Conservation (phyloP, 2,797 vertebrate genomes). For the Distichodus sexfasciatus region DNA sequence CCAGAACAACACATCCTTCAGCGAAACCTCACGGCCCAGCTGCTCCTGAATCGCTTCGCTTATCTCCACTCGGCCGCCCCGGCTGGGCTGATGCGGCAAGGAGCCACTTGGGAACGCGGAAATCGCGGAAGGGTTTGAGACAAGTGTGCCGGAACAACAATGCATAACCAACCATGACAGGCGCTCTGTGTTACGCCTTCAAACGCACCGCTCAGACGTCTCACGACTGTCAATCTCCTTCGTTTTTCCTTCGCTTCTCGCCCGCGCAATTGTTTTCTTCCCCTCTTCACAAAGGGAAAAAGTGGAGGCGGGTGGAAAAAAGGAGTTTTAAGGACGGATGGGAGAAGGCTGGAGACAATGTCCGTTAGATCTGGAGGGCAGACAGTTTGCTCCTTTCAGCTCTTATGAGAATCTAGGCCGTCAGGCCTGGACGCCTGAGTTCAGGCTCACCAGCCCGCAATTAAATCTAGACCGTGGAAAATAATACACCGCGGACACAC, state of each 20-base stretch:
- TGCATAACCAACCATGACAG: constrained; percentile 37
- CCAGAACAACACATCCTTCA: constrained; percentile 39
- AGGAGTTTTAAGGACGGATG: neutral
- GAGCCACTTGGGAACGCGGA: constrained; percentile 33
- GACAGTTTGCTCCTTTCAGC: constrained; percentile 21
- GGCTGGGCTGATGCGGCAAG: constrained; percentile 59
- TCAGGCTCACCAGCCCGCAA: constrained; percentile 38
- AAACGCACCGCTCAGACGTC: constrained; percentile 55
- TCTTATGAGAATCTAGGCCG: constrained; percentile 20
- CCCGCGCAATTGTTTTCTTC: constrained; percentile 46
- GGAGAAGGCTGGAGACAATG: constrained; percentile 22
- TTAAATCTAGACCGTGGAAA: constrained; percentile 33
- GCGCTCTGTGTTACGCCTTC: constrained; percentile 50
- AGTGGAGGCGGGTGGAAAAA: constrained; percentile 20
- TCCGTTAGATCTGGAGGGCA: constrained; percentile 15
- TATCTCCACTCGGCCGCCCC: constrained; percentile 53
- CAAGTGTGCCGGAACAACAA: constrained; percentile 49
- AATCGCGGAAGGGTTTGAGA: constrained; percentile 38
- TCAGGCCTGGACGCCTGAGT: constrained; percentile 32
- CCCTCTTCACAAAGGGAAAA: constrained; percentile 48
- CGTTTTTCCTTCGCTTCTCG: constrained; percentile 44
- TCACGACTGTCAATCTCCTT: constrained; percentile 59
- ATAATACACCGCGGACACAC: constrained; percentile 3
- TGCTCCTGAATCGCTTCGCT: constrained; percentile 44
- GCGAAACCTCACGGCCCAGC: constrained; percentile 12